These are phyloP conservation scores for Meloidogyne floridensis DNA, from an alignment of 1,140 invertebrate species.

Conservation along the genomic window DNA sequence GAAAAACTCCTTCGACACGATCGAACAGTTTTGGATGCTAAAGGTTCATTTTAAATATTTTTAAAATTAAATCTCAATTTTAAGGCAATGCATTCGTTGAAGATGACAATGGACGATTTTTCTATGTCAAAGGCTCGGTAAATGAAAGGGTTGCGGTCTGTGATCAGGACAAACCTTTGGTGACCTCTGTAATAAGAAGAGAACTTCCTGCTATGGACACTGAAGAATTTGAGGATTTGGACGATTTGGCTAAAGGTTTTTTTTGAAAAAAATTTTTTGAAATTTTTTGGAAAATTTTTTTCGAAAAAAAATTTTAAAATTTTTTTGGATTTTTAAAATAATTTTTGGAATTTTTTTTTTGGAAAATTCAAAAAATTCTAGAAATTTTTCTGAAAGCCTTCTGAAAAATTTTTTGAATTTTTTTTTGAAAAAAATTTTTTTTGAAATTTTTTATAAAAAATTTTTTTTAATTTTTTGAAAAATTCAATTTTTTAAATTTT, in stretches of 20 bases:
- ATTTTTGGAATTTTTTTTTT: too few relatives aligned
- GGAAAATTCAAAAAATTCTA: too few relatives aligned
- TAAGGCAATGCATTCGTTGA: slow-evolving; percentile 61
- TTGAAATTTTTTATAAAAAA: too few relatives aligned
- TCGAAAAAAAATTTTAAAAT: too few relatives aligned
- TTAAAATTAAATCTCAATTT: not conserved
- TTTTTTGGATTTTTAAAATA: too few relatives aligned
- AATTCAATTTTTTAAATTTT: too few relatives aligned
- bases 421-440: too few relatives aligned
- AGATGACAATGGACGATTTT: slow-evolving; percentile 62
- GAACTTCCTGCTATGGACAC: slow-evolving; percentile 61
- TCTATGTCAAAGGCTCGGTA: slow-evolving; percentile 54
- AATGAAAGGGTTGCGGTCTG: slow-evolving; percentile 56
- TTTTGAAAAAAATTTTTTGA: too few relatives aligned
- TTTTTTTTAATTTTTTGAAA: too few relatives aligned
- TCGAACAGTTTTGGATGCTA: slow-evolving; percentile 58
- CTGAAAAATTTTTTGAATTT: too few relatives aligned
- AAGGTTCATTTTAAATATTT: slow-evolving; percentile 39
- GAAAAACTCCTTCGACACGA: slow-evolving; percentile 50
- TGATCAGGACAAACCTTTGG: slow-evolving; percentile 59
- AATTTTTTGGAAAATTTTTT: too few relatives aligned
- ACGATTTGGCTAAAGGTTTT: slow-evolving; percentile 41
- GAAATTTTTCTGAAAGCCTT: too few relatives aligned
- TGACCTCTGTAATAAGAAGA: slow-evolving; percentile 56
- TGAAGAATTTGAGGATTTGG: slow-evolving; percentile 59